phyloP scores from a whole-genome alignment of 2,113 vertebrate species.

The Eretmochelys imbricata region DNA sequence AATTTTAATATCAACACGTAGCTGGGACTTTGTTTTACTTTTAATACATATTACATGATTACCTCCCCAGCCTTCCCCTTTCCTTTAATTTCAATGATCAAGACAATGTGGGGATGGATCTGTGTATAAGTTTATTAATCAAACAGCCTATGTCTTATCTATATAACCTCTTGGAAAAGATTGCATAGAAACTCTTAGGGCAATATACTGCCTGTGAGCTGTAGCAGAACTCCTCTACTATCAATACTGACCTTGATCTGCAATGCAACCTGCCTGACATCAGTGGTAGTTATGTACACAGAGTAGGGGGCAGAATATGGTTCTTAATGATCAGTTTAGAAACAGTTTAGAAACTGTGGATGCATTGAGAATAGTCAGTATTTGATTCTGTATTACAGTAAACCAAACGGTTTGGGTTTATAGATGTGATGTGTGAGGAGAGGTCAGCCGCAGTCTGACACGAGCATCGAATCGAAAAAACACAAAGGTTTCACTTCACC shows the following conservation, averaged over 20 bases:
- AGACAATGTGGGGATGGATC: neutral
- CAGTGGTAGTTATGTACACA: neutral
- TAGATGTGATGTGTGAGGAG: slow-evolving; percentile 2
- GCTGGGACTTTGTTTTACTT: neutral
- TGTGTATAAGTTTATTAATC: neutral
- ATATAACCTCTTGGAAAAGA: neutral
- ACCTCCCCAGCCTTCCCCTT: neutral
- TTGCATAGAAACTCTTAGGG: neutral
- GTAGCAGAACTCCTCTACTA: slow-evolving; percentile 2
- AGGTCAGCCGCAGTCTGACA: neutral
- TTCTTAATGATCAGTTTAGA: neutral
- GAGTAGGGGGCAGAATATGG: neutral
- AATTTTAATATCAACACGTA: neutral
- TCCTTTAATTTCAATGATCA: neutral
- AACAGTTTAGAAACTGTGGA: neutral
- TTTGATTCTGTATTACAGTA: slow-evolving; percentile 21
- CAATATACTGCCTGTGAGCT: slow-evolving; percentile 16
- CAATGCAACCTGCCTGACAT: neutral
- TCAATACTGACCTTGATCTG: neutral
- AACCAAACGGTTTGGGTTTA: slow-evolving; percentile 28
- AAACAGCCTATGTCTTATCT: neutral
- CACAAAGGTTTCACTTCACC: neutral
- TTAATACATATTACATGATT: neutral
- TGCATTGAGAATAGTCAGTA: slow-evolving; percentile 22
- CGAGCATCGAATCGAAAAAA: neutral